These are phyloP conservation scores for Palloptera scutellata DNA, from an alignment of 2,888 invertebrate genomes.

Conservation along the genomic window DNA sequence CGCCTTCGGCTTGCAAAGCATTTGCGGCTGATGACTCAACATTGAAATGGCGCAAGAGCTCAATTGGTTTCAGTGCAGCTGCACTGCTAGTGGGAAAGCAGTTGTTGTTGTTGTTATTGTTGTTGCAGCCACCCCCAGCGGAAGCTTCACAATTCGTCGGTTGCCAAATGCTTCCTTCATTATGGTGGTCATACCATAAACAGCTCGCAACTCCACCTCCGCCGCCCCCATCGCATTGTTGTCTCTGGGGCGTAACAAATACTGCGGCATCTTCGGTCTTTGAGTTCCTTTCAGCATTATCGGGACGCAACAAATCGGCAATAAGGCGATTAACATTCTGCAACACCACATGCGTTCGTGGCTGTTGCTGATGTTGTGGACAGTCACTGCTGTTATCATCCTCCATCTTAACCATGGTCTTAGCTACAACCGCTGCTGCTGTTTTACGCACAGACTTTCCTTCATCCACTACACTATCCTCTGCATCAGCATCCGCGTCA, in stretches of 20 bases:
- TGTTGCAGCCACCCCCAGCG: constrained; percentile 59
- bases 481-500: neutral
- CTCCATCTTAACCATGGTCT: neutral
- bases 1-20: constrained; percentile 18
- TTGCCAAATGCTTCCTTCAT: constrained; percentile 39
- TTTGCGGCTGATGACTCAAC: constrained; percentile 7
- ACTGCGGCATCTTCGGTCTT: neutral
- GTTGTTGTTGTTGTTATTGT: constrained; percentile 79
- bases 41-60: constrained; percentile 43
- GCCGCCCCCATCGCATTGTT: neutral
- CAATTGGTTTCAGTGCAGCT: constrained; percentile 42
- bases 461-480: constrained; percentile 2
- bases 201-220: constrained; percentile 18
- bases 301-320: constrained; percentile 53
- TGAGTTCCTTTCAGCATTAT: constrained; percentile 38
- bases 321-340: constrained; percentile 55
- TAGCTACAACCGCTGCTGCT: neutral
- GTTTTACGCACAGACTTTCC: neutral
- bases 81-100: constrained; percentile 73
- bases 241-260: too few relatives aligned
- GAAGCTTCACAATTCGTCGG: constrained; percentile 12
- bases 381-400: constrained; percentile 28
- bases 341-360: constrained; percentile 37
- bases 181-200: constrained; percentile 22
- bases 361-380: constrained; percentile 29